Evolutionary conservation across 2,888 invertebrate genomes (phyloP), one percentile per base, ranked within the genome.

Genomic region (Yponomeuta malinellus): DNA sequence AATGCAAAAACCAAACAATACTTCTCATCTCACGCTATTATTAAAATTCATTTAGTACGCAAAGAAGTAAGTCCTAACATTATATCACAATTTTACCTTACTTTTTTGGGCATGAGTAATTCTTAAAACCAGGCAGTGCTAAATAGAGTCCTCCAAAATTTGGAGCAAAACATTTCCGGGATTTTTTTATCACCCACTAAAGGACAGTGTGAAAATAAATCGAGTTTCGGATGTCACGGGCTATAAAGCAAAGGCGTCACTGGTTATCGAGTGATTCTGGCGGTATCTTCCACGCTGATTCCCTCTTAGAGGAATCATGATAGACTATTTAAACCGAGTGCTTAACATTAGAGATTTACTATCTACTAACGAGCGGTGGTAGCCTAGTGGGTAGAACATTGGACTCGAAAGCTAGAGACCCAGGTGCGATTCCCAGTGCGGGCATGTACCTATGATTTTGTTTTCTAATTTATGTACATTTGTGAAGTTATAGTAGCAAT

Each of bases 161-260:
- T 33, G 5, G 63, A 23, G 63, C 37, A 74, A 75, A 81, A 81
- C 73, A 79, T 81, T 78, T 73, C 75, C 77, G 76, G 79, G 68
- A 15, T 63, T 70, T 71, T 82, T 82, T 86, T 85, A 43, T 43
- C 81, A 79, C 79, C 77, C 76, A 76, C 77, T 74, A 76, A 76
- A 78, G 70, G 82, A 78, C 83, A 82, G 86, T 83, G 87, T 85
- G 86, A 89, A 82, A 83, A 91, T 90, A 91, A 90, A 91, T 91
- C 83, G 84, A 81, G 86, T 85, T 87, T 88, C 91, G 92, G 92
- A 91, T 89, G 89, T 90, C 86, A 92, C 82, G 91, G 88, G 85
- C 82, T 90, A 92, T 92, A 92, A 92, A 90, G 85, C 92, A 88
- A 89, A 90, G 90, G 87, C 89, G 88, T 86, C 81, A 85, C 83